A percentile compares a stretch with the other conserved stretches of the same genome.
These are phyloP conservation scores for Mus pahari DNA, from an alignment of 2,113 vertebrate genomes.

Conservation along the genomic window DNA sequence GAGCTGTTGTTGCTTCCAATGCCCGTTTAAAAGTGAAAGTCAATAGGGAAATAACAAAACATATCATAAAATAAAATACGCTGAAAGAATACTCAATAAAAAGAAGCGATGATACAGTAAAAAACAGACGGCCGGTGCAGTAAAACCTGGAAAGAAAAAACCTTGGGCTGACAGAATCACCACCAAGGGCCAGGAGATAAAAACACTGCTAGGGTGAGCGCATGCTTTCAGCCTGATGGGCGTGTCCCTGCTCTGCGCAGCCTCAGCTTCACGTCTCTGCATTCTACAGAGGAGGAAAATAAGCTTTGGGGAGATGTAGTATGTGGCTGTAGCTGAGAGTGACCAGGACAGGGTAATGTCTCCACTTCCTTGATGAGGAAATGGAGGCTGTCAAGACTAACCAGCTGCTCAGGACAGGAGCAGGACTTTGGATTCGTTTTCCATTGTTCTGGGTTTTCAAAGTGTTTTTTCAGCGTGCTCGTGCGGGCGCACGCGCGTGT, in stretches of 20 bases:
- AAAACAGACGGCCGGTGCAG: constrained; percentile 11
- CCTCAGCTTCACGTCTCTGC: background rate
- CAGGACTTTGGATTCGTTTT: background rate
- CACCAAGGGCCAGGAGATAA: constrained; percentile 57
- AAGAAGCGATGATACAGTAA: constrained; percentile 66
- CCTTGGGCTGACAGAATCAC: constrained; percentile 51
- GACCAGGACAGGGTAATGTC: background rate
- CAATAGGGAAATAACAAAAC: constrained; percentile 75
- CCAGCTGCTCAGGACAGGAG: background rate
- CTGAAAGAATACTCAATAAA: constrained; percentile 75
- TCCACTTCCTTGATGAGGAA: background rate
- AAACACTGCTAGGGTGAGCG: background rate
- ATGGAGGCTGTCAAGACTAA: background rate
- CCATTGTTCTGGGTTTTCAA: background rate
- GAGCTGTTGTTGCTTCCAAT: constrained; percentile 39
- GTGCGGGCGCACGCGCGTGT: background rate
- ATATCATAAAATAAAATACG: constrained; percentile 75
- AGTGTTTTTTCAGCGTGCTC: background rate
- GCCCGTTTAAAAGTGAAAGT: constrained; percentile 55
- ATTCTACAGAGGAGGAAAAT: constrained; percentile 18
- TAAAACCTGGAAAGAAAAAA: constrained; percentile 45
- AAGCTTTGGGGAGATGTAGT: background rate
- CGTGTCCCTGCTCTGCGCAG: background rate
- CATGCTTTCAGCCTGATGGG: background rate
- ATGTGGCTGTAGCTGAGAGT: background rate